Conservation (phyloP, 2,113 vertebrate species). For the Gasterosteus aculeatus region DNA sequence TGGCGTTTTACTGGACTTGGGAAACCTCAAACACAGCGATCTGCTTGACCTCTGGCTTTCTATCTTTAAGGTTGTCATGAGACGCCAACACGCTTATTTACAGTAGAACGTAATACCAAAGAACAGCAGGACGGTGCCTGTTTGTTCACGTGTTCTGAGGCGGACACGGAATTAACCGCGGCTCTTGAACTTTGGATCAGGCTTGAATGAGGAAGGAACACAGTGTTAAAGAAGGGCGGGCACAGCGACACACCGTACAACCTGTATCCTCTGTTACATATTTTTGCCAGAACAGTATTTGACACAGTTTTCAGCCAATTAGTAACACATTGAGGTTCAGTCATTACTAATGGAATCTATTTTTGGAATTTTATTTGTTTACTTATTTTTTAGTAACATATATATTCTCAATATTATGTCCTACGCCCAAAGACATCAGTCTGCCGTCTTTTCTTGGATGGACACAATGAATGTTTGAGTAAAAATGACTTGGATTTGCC, state of each 20-base stretch:
- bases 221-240: background rate
- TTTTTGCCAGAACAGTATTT: background rate
- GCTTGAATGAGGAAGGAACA: background rate
- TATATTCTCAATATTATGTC: background rate
- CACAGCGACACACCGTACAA: background rate
- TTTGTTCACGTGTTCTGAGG: background rate
- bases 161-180: background rate
- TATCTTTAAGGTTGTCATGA: background rate
- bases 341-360: background rate
- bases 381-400: background rate
- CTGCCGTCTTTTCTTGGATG: background rate
- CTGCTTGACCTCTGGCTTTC: slow-evolving; percentile 1
- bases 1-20: slow-evolving; percentile 24
- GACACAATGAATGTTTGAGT: background rate
- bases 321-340: background rate
- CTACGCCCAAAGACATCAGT: background rate
- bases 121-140: background rate
- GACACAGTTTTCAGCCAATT: background rate
- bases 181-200: background rate
- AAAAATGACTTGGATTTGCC: background rate
- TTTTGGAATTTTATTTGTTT: background rate
- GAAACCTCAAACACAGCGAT: slow-evolving; percentile 16
- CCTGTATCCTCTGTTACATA: background rate
- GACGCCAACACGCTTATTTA: slow-evolving; percentile 8
- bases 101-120: background rate